Base-by-base conservation (phyloP, 30 jellyfish, hydroid and myxozoan species). In the Aurelia aurita complex sp. Pacific region DNA sequence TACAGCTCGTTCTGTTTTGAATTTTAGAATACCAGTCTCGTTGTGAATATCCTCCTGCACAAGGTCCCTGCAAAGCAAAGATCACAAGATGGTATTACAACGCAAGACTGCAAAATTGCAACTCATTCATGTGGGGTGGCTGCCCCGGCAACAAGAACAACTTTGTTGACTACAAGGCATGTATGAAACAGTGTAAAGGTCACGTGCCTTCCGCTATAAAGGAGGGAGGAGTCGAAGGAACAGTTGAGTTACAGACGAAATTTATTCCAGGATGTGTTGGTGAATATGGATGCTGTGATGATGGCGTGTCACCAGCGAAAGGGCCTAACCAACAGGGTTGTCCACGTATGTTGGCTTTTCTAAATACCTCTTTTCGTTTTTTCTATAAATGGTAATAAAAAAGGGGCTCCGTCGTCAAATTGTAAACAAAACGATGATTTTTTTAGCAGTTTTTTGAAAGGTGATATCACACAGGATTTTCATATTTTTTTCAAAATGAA, bases 51-150 rank as follows among this genome's bases (percentile, higher is more conserved):
- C 99, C 99, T 42, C 93, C 95, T 16, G 92, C 95, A 6, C 61
- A 55, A 35, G 97, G 97, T 17, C 92, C 94, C 18, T 94, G 99
- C 75, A 72, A 62, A 63, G 99, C 99, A 14, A 42, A n/a, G 42
- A 73, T 94, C 51, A 85, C 99, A 3, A 91, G 97, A 11, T 94
- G 91, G 95, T 89, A 83, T 69, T 94, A 83, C 89, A 90, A 89
- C 67, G 87, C 88, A 69, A 68, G 89, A 5, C 53, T 66, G 67
- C 63, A 94, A 40, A 51, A 33, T 29, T 94, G 99, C 86, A 75
- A 80, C 59, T 1, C 88, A n/a, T 94, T 94, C 76, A 74, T 79
- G 15, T 94, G 97, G 97, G 97, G 99, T 60, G 99, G 99, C 10
- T 94, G 99, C 83, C 57, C 43, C 63, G 97, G 93, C 52, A 94